Percentiles rank a stretch among this genome's conserved stretches.
phyloP scores from a whole-genome alignment of 2,888 invertebrate species.

The Eupithecia abbreviata region DNA sequence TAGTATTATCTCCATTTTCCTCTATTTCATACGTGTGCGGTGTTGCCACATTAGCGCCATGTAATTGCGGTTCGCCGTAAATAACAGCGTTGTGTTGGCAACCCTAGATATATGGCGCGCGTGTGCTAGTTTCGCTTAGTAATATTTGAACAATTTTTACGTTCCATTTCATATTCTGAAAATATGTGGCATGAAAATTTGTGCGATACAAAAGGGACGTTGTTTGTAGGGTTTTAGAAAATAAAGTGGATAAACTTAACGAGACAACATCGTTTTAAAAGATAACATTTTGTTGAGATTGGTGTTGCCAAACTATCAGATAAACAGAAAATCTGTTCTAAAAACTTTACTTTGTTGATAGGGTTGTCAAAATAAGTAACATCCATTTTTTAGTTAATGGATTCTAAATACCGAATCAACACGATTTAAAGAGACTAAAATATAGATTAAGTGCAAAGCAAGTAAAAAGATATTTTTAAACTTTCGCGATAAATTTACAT shows the following conservation, averaged over 20 bases:
- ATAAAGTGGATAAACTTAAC: conserved; percentile 39
- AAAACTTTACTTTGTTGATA: conserved; percentile 40
- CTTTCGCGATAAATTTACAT: no score
- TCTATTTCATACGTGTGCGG: conserved; percentile 35
- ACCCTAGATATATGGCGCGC: conserved; percentile 40
- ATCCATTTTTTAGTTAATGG: neutral
- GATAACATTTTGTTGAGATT: conserved; percentile 52
- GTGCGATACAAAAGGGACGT: neutral
- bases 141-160: conserved; percentile 24
- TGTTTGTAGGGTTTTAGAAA: conserved; percentile 18
- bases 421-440: neutral
- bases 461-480: no score
- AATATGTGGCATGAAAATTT: neutral
- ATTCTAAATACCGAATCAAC: neutral
- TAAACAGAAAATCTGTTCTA: conserved; percentile 53
- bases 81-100: conserved; percentile 43
- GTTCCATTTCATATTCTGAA: conserved; percentile 11
- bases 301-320: conserved; percentile 62
- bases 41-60: conserved; percentile 45
- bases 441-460: neutral
- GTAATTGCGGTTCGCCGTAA: conserved; percentile 45
- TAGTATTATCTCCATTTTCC: conserved; percentile 17
- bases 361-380: conserved; percentile 42
- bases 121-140: conserved; percentile 26
- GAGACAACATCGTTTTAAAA: conserved; percentile 51